Percentiles rank a stretch among this genome's conserved stretches.
Conservation (phyloP, 1,140 invertebrate species). For the Cydia pomonella region DNA sequence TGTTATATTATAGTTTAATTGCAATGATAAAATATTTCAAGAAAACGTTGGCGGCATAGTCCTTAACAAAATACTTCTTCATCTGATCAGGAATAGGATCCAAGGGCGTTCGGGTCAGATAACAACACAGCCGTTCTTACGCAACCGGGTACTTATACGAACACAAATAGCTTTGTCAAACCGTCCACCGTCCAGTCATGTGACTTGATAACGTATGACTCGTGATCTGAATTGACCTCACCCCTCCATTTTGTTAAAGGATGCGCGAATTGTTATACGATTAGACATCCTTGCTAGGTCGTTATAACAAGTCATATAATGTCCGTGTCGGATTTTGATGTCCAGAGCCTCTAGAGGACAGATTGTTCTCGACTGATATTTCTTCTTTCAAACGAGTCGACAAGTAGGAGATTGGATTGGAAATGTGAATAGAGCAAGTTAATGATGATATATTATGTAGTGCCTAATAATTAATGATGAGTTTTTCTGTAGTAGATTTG, state of each 20-base stretch:
- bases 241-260: slow-evolving; percentile 35
- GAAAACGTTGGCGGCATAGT: no score
- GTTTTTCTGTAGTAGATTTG: no score
- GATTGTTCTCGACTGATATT: neutral
- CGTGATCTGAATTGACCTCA: slow-evolving; percentile 35
- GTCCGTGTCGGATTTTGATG: neutral
- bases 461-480: no score
- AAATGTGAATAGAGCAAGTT: no score
- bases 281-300: slow-evolving; percentile 20
- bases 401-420: no score
- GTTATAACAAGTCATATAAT: neutral
- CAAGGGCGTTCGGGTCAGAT: slow-evolving; percentile 3
- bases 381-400: no score
- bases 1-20: no score
- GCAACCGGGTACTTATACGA: neutral
- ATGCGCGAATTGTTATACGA: slow-evolving; percentile 33
- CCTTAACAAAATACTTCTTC: no score
- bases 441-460: no score
- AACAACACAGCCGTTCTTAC: slow-evolving; percentile 1
- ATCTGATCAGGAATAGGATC: neutral
- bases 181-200: slow-evolving; percentile 32
- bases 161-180: slow-evolving; percentile 24
- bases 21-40: no score
- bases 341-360: no score
- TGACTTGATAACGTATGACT: slow-evolving; percentile 30